Evolutionary conservation across 1,140 invertebrate genomes (phyloP).

Genomic region (Drosophila obscura): DNA sequence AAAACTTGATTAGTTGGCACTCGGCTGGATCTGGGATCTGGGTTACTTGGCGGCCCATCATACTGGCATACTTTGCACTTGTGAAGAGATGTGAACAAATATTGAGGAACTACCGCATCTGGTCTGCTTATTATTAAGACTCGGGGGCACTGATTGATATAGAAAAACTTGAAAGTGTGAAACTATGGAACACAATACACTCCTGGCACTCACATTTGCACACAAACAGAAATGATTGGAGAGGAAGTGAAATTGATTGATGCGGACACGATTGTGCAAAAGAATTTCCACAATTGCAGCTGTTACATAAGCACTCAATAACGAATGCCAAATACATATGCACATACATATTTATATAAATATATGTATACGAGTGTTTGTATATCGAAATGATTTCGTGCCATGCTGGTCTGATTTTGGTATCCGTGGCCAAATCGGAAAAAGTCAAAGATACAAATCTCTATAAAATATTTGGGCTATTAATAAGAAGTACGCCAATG

Average conservation of each 20-base stretch:
- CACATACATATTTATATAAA: slow-evolving; percentile 8
- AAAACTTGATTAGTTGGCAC: slow-evolving; percentile 37
- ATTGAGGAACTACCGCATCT: slow-evolving; percentile 38
- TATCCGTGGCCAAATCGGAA: slow-evolving; percentile 73
- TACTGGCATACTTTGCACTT: slow-evolving; percentile 67
- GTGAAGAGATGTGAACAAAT: slow-evolving; percentile 44
- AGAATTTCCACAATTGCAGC: slow-evolving; percentile 71
- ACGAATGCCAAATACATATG: slow-evolving; percentile 36
- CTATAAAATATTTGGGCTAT: slow-evolving; percentile 77
- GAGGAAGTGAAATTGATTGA: slow-evolving; percentile 78
- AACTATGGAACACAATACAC: slow-evolving; percentile 41
- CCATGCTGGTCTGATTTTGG: slow-evolving; percentile 20
- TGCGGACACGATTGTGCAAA: slow-evolving; percentile 47
- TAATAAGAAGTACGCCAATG: slow-evolving; percentile 75
- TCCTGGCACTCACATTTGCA: background rate
- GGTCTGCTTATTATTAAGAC: slow-evolving; percentile 75
- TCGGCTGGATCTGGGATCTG: slow-evolving; percentile 29
- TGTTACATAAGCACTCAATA: slow-evolving; percentile 71
- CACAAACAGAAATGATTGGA: slow-evolving; percentile 26
- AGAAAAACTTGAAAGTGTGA: slow-evolving; percentile 65
- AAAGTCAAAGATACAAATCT: slow-evolving; percentile 78
- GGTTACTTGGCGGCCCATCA: slow-evolving; percentile 16
- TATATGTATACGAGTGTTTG: slow-evolving; percentile 1
- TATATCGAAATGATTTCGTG: slow-evolving; percentile 61
- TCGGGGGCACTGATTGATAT: slow-evolving; percentile 60